Conservation (phyloP, 2,113 vertebrate genomes). For the Camelus dromedarius region DNA sequence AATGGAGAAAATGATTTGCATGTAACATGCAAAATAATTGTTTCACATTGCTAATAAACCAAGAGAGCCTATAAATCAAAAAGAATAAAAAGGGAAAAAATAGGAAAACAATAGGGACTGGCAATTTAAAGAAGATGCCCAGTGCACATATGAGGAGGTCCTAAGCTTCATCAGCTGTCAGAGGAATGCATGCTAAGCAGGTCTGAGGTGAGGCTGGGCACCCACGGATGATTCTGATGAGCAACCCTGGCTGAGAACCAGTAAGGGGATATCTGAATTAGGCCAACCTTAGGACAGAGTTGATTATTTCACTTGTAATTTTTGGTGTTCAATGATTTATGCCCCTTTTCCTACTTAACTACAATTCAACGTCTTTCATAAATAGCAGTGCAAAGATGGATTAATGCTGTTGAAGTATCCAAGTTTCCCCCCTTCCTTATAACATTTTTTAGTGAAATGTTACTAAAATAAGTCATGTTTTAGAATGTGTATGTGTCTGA, state of each 20-base stretch:
- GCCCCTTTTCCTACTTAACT: not conserved
- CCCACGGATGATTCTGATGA: not conserved
- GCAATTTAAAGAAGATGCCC: not conserved
- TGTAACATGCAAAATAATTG: not conserved
- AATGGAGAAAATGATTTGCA: not conserved
- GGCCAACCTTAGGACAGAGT: not conserved
- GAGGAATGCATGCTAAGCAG: not conserved
- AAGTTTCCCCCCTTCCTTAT: not conserved
- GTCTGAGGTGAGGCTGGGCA: not conserved
- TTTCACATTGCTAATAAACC: not conserved
- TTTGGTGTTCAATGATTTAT: not conserved
- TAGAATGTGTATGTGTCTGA: not conserved
- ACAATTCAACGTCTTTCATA: not conserved
- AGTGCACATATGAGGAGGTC: not conserved
- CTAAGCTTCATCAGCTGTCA: not conserved
- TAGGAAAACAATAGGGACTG: not conserved
- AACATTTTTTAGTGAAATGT: not conserved
- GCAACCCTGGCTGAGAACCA: not conserved
- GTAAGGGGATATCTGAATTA: not conserved
- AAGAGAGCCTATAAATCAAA: not conserved
- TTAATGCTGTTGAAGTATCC: not conserved
- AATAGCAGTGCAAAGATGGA: not conserved
- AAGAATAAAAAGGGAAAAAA: not conserved
- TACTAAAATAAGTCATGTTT: constrained; percentile 21
- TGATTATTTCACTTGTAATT: not conserved